Conservation (phyloP, 1,140 invertebrate species). For the Latrodectus geometricus region DNA sequence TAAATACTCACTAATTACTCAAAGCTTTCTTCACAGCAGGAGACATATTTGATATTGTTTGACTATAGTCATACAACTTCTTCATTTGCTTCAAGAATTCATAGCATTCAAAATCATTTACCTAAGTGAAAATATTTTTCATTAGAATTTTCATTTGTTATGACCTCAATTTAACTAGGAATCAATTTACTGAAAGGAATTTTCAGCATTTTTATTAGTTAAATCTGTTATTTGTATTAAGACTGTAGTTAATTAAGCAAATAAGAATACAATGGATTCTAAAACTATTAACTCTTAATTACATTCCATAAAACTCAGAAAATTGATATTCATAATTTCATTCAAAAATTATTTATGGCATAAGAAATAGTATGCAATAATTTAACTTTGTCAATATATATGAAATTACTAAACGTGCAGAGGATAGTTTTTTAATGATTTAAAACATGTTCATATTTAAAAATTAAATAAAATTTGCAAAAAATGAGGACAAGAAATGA, state of each 20-base stretch:
- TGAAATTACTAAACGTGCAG: too few species aligned
- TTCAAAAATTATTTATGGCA: too few species aligned
- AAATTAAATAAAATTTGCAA: constrained; percentile 73
- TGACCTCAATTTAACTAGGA: neutral
- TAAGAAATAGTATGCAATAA: too few species aligned
- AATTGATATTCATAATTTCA: too few species aligned
- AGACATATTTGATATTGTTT: neutral
- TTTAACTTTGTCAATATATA: too few species aligned
- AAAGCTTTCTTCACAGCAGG: too few species aligned
- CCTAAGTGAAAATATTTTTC: constrained; percentile 5
- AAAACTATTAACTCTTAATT: too few species aligned
- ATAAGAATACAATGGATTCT: constrained; percentile 61
- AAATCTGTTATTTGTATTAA: too few species aligned
- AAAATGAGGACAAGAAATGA: neutral
- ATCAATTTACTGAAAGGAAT: too few species aligned
- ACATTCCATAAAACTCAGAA: too few species aligned
- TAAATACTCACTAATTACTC: too few species aligned
- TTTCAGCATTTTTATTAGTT: neutral
- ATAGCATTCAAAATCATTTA: constrained; percentile 1
- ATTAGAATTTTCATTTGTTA: neutral
- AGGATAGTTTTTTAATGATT: too few species aligned
- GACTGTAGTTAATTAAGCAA: constrained; percentile 73
- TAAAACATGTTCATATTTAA: constrained; percentile 71
- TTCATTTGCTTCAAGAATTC: constrained; percentile 24
- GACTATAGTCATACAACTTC: neutral